phyloP scores from a whole-genome alignment of 2,797 vertebrate genomes.

The Dryobates pubescens region DNA sequence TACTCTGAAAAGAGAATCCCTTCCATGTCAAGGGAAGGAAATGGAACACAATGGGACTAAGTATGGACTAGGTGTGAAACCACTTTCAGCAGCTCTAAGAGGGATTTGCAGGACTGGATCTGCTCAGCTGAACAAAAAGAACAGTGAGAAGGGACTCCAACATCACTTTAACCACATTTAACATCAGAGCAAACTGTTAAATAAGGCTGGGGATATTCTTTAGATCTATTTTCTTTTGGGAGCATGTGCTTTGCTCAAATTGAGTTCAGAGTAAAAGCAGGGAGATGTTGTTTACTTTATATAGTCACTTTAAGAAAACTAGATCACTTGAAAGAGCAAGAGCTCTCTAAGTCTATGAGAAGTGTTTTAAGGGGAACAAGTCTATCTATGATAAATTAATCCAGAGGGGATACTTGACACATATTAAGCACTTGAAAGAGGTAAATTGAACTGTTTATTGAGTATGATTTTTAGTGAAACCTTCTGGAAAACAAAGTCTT shows the following conservation, averaged over 20 bases:
- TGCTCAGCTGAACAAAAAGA: conserved; percentile 27
- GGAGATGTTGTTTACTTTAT: neutral
- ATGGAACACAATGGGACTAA: neutral
- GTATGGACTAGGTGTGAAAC: neutral
- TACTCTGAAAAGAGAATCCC: neutral
- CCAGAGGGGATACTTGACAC: neutral
- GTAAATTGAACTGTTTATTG: neutral
- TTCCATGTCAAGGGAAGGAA: neutral
- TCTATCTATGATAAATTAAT: neutral
- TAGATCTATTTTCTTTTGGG: neutral
- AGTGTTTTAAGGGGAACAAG: neutral
- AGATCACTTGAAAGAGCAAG: neutral
- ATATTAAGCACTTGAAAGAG: neutral
- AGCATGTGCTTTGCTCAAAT: neutral
- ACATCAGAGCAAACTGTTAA: neutral
- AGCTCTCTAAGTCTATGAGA: neutral
- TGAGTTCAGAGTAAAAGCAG: neutral
- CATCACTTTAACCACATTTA: neutral
- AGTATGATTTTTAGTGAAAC: neutral
- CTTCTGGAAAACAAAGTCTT: neutral
- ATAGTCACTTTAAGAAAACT: neutral
- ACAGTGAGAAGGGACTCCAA: neutral
- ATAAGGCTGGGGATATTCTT: neutral
- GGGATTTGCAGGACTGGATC: neutral
- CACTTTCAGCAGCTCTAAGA: neutral